Evolutionary conservation across 2,797 vertebrate genomes (phyloP), one percentile per base, ranked within the genome.

Genomic region (Furcifer pardalis): DNA sequence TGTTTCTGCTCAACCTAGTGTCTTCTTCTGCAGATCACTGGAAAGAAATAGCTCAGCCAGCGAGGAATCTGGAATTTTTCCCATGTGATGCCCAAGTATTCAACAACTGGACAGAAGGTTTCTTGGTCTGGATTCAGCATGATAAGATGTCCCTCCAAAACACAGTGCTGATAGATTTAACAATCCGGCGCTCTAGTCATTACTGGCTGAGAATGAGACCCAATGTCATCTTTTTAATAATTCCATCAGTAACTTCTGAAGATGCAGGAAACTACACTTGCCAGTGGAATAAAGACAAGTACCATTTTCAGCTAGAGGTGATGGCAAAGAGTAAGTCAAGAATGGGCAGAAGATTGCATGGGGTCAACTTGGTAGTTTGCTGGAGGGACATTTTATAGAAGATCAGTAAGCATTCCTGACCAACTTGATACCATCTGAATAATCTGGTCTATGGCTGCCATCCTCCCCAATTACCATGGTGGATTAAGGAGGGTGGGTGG

Each of bases 201-300:
- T 71, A 63, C 25, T 49, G 17, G 35, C 27, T 60, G 1, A 40
- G 5, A 35, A 40, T 82, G 21, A 17, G 17, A 13, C 6, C 25
- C 13, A 32, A n/a, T 40, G 1, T 4, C 59, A 49, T 77, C 44
- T 62, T 35, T 25, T 82, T 86, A 59, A 60, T 86, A 6, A 12
- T 86, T 27, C 84, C 84, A 62, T 82, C 52, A 27, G 79, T 77
- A 71, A 82, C 40, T 2, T 25, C 15, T n/a, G 49, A 44, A 37
- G 84, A 86, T 32, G 56, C 56, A 82, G 84, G 84, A 25, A 82
- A 81, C 32, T 86, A 86, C 42, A 77, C 74, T 27, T 86, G 84
- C 10, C 40, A 72, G 10, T 40, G 73, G 79, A 60, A 77, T 3
- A 60, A 86, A 30, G 40, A 86, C 25, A 63, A 10, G 4, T 25